Percentiles rank a stretch among this genome's conserved stretches.
Evolutionary conservation across 2,113 vertebrate species (phyloP).

Genomic region (Scophthalmus maximus): DNA sequence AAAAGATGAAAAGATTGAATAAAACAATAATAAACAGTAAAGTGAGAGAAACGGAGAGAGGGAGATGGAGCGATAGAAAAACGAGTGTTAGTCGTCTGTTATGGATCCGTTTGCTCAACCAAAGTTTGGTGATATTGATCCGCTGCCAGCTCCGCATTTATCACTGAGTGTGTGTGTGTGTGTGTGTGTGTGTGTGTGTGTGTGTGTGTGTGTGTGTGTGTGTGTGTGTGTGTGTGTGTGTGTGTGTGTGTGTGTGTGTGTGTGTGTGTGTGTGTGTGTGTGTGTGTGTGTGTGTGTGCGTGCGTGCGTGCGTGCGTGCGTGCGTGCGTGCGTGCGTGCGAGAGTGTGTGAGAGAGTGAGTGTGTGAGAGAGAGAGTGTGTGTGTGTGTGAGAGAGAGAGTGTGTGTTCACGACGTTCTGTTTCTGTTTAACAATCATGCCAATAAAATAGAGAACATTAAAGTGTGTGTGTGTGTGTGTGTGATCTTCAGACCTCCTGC

Average conservation of each 20-base stretch:
- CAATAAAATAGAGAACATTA: constrained; percentile 36
- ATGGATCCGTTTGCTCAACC: constrained; percentile 97
- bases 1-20: not conserved
- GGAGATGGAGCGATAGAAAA: constrained; percentile 11
- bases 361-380: constrained; percentile 80
- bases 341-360: constrained; percentile 81
- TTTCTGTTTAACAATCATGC: constrained; percentile 32
- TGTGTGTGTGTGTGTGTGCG: constrained; percentile 81
- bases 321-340: constrained; percentile 81
- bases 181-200: constrained; percentile 2
- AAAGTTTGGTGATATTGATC: constrained; percentile 98
- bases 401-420: constrained; percentile 9
- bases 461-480: constrained; percentile 22
- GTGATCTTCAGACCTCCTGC: constrained; percentile 31
- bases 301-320: constrained; percentile 81
- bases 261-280: constrained; percentile 81
- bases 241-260: constrained; percentile 81
- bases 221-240: constrained; percentile 85
- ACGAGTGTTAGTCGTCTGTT: constrained; percentile 84
- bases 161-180: constrained; percentile 83
- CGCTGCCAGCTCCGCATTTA: constrained; percentile 90
- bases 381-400: constrained; percentile 13
- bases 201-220: constrained; percentile 13
- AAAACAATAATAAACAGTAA: not conserved
- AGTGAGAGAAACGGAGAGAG: not conserved